phyloP scores from a whole-genome alignment of 1,140 invertebrate species.

The Grapholita molesta region DNA sequence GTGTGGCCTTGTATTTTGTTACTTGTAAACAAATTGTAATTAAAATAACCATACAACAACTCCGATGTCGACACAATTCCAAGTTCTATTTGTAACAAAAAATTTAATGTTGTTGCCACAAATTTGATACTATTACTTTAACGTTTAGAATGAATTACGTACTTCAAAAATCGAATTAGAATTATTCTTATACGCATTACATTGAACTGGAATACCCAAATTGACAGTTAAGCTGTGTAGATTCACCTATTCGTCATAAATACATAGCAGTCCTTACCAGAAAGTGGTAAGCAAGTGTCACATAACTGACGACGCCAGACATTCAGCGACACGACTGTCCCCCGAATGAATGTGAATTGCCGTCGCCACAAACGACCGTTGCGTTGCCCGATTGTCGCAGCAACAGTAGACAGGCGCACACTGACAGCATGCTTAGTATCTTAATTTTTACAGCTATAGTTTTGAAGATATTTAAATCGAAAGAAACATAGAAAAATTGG shows the following conservation, averaged over 20 bases:
- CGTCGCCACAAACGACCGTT: constrained; percentile 7
- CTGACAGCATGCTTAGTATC: neutral
- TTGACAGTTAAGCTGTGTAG: neutral
- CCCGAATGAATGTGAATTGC: constrained; percentile 11
- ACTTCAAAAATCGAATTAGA: neutral
- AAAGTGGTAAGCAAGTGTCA: neutral
- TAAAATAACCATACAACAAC: no score
- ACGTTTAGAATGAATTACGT: neutral
- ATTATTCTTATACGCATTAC: neutral
- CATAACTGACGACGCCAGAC: constrained; percentile 5
- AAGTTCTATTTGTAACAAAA: no score
- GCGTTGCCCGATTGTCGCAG: constrained; percentile 5
- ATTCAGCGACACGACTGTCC: neutral
- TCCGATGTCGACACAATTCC: no score
- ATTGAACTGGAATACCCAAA: neutral
- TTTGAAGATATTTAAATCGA: no score
- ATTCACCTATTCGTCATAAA: neutral
- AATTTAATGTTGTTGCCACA: no score
- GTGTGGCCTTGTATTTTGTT: no score
- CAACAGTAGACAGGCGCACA: neutral
- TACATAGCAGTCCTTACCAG: neutral
- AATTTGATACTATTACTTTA: neutral
- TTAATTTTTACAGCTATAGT: neutral
- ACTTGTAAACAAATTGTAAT: no score
- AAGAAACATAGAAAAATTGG: no score